Base-by-base conservation (phyloP, 2,113 vertebrate species). In the Craseonycteris thonglongyai region DNA sequence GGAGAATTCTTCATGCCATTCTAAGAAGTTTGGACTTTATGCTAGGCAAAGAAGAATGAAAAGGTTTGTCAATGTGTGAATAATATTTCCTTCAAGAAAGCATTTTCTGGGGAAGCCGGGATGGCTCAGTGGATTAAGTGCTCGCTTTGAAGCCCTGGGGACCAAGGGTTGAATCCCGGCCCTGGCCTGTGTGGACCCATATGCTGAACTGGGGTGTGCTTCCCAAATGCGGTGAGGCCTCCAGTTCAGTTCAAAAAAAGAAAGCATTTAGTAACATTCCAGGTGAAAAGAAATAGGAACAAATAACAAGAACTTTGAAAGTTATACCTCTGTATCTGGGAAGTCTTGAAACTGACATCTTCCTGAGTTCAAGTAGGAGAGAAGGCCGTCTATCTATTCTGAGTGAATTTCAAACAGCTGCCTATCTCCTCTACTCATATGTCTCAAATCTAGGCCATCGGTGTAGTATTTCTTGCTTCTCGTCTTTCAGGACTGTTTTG, bases 341-440 rank as follows among this genome's bases (percentile, higher is more conserved):
- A 66, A 89, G 35, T 78, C 38, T 69, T 80, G 28, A 94, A 88
- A 88, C 3, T 49, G 19, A 47, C 51, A 88, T 78, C 45, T 69
- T 81, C 19, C 65, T 88, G 63, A 82, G 38, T n/a, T 91, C 38
- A 49, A 54, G 58, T 28, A 59, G 54, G 38, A 71, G 16, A 61
- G 51, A 69, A 83, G 38, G 80, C 10, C 24, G 68, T 61, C 58
- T 61, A 14, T 56, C 6, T 42, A 22, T 72, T 81, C 7, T 24
- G 10, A 94, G 65, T 65, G 69, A 68, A 59, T 90, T 61, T 95
- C 69, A 84, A 26, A 81, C 80, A 90, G 90, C 42, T 88, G 90
- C 49, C 47, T 51, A 42, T 47, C 87, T 92, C 30, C 22, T 87
- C 28, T 45, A 10, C 51, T 95, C 81, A 68, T 14, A 58, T 65